phyloP scores from a whole-genome alignment of 1,140 invertebrate genomes.

The Drosophila mayri region DNA sequence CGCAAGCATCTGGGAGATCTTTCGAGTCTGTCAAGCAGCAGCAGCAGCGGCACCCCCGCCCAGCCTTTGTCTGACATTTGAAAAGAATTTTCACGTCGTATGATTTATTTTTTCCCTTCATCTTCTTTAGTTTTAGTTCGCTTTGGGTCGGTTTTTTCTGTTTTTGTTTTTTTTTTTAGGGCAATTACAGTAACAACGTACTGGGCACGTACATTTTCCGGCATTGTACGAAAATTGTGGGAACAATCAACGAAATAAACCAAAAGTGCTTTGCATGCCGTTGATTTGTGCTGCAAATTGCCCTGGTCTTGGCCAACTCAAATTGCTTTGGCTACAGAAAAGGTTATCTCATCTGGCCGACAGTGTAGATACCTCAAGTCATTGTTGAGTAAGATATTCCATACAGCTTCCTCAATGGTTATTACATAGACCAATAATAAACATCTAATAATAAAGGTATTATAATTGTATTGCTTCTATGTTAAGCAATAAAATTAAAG shows the following conservation, averaged over 20 bases:
- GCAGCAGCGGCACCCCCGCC: conserved; percentile 18
- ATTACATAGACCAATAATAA: not conserved
- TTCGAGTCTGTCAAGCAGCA: conserved; percentile 69
- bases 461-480: not conserved
- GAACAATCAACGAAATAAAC: conserved; percentile 79
- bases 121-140: conserved; percentile 42
- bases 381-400: not conserved
- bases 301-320: conserved; percentile 43
- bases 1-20: conserved; percentile 64
- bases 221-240: conserved; percentile 81
- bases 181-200: conserved; percentile 74
- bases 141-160: conserved; percentile 18
- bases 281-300: conserved; percentile 62
- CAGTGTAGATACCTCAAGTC: conserved; percentile 22
- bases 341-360: conserved; percentile 12
- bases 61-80: conserved; percentile 66
- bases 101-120: conserved; percentile 42
- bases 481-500: not conserved
- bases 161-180: conserved; percentile 39
- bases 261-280: conserved; percentile 78
- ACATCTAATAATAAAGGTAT: not conserved
- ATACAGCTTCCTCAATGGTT: not conserved
- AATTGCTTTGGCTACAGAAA: conserved; percentile 39
- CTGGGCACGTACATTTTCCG: conserved; percentile 76
- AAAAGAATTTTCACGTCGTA: conserved; percentile 80